phyloP scores from a whole-genome alignment of 2,797 vertebrate genomes.

The Erethizon dorsatum region DNA sequence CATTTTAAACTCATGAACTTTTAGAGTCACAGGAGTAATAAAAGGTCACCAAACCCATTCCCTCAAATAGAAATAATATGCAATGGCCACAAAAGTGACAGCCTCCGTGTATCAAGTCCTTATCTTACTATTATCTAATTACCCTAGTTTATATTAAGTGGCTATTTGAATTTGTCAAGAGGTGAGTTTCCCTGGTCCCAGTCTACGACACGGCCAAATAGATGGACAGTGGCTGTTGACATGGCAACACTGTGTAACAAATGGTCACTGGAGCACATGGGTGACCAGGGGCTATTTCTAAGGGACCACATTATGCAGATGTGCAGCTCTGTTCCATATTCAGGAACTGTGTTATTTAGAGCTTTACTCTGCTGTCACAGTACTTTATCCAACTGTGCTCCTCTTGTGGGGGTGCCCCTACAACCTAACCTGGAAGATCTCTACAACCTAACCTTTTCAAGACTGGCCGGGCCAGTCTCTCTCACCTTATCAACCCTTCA shows the following conservation, averaged over 20 bases:
- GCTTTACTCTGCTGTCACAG: neutral
- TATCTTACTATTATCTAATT: slow-evolving; percentile 17
- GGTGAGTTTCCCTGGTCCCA: neutral
- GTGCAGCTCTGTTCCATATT: neutral
- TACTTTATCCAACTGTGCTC: neutral
- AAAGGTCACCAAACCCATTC: neutral
- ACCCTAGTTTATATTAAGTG: neutral
- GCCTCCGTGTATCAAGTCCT: neutral
- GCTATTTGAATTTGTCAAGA: neutral
- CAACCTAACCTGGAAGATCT: neutral
- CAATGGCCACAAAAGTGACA: neutral
- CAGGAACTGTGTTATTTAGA: neutral
- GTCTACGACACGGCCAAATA: neutral
- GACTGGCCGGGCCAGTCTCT: neutral
- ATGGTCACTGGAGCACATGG: neutral
- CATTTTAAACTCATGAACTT: slow-evolving; percentile 12
- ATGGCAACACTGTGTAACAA: neutral
- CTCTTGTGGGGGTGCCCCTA: neutral
- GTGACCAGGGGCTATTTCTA: neutral
- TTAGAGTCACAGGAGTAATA: neutral
- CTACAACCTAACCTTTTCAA: neutral
- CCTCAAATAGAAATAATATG: neutral
- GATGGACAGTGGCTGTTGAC: neutral
- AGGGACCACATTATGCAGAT: neutral
- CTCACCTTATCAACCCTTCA: neutral